phyloP scores from a whole-genome alignment of 2,797 vertebrate species.

The Galago senegalensis region DNA sequence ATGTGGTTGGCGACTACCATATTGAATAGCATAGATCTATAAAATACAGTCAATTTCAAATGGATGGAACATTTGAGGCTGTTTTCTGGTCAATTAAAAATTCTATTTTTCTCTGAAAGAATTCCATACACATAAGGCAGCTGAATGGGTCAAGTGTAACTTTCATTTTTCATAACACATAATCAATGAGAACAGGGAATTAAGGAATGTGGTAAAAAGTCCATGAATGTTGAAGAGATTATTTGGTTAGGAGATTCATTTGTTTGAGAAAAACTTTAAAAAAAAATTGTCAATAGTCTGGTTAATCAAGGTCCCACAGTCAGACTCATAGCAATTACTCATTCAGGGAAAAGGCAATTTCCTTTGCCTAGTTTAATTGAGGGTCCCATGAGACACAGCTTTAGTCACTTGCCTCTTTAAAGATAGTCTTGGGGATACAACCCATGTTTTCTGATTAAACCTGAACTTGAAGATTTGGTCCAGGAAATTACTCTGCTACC shows the following conservation, averaged over 20 bases:
- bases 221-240: slow-evolving; percentile 38
- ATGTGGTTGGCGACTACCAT: not conserved
- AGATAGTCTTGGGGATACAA: slow-evolving; percentile 44
- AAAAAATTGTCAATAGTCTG: slow-evolving; percentile 9
- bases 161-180: slow-evolving; percentile 30
- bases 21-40: not conserved
- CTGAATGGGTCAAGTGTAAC: not conserved
- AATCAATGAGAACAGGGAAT: slow-evolving; percentile 40
- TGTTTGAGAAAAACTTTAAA: slow-evolving; percentile 44
- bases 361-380: slow-evolving; percentile 12
- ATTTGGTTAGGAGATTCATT: slow-evolving; percentile 55
- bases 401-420: slow-evolving; percentile 43
- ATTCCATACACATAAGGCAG: slow-evolving; percentile 1
- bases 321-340: not conserved
- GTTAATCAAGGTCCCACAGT: not conserved
- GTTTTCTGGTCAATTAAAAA: slow-evolving; percentile 44
- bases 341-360: slow-evolving; percentile 40
- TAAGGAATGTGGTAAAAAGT: slow-evolving; percentile 47
- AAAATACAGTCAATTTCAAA: not conserved
- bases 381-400: slow-evolving; percentile 16
- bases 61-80: slow-evolving; percentile 17
- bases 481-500: slow-evolving; percentile 64
- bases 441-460: slow-evolving; percentile 55
- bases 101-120: slow-evolving; percentile 19
- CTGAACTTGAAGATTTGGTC: slow-evolving; percentile 39